Base-by-base conservation (phyloP, 2,113 vertebrate species). In the Syngnathoides biaculeatus region DNA sequence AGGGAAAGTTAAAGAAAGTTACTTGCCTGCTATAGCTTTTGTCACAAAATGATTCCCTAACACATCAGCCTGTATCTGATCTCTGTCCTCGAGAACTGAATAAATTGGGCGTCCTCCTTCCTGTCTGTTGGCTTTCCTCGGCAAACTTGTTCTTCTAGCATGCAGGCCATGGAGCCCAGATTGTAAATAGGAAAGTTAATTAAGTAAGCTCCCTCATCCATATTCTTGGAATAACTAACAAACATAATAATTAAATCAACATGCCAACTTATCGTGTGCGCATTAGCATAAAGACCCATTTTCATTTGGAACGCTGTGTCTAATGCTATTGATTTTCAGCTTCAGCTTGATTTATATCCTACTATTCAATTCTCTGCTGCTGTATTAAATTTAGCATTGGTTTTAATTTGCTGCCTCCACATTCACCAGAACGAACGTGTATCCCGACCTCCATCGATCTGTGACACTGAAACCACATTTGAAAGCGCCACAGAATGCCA, bases 111-210 rank as follows among this genome's bases (percentile, higher is more conserved):
- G 20, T 75, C 80, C 43, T 59, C 73, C 24, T 15, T 64, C 66
- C 52, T 63, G 74, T 79, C 72, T 48, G 42, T 76, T 82, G 40
- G 66, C 75, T 78, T 70, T 63, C 22, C 3, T 24, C 79, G 75
- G 74, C 78, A 84, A 70, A 20, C 3, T 53, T 84, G 77, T 68
- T 74, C 80, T 79, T 81, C 84, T 68, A 75, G 73, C 57, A 67
- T 57, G 74, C 83, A 79, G 83, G 74, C 59, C 83, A 75, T 13
- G 1, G 42, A 65, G 57, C 62, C 65, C 63, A 71, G 62, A 61
- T 67, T 81, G 69, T 76, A 84, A 86, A 82, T 74, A 77, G 52
- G 68, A 68, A 20, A 74, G 66, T 71, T 74, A 77, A 82, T 85
- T 78, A 82, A 80, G 55, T 26, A 27, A 67, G 68, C 26, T 48